Percentiles rank a stretch among this genome's conserved stretches.
Evolutionary conservation across 2,888 invertebrate species (phyloP).

Genomic region (Diloba caeruleocephala): DNA sequence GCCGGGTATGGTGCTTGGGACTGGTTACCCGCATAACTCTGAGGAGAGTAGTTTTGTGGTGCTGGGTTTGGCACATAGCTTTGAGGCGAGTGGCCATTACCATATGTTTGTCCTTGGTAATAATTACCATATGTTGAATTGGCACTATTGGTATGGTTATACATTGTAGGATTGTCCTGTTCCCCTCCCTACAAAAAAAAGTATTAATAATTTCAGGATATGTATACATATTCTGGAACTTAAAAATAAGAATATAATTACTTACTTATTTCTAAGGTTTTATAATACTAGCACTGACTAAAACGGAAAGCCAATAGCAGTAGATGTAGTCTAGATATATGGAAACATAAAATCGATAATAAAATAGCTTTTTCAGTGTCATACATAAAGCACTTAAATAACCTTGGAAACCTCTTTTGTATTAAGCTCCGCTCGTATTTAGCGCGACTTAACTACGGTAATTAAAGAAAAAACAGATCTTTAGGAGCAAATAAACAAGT

Average conservation of each 20-base stretch:
- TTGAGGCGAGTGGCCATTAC: conserved; percentile 85
- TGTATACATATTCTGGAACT: too few species aligned
- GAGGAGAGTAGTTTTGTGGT: conserved; percentile 82
- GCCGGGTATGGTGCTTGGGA: conserved; percentile 73
- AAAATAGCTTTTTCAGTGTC: not conserved
- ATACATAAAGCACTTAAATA: conserved; percentile 18
- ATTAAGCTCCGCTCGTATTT: not conserved
- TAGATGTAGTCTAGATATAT: not conserved
- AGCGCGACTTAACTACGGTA: too few species aligned
- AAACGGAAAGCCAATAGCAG: too few species aligned
- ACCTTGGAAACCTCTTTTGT: conserved; percentile 17
- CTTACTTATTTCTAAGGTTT: too few species aligned
- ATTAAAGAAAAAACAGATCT: too few species aligned
- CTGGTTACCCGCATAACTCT: conserved; percentile 76
- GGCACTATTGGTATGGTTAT: conserved; percentile 80
- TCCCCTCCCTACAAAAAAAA: conserved; percentile 78
- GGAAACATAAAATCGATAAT: not conserved
- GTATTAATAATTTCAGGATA: too few species aligned
- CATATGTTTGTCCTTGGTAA: conserved; percentile 84
- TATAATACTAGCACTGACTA: too few species aligned
- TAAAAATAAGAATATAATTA: too few species aligned
- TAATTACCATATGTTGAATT: conserved; percentile 83
- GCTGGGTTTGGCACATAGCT: conserved; percentile 77
- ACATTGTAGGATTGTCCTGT: conserved; percentile 83
- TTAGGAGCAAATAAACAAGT: too few species aligned